A percentile compares a stretch with the other conserved stretches of the same genome.
phyloP scores from a whole-genome alignment of 2,113 vertebrate species.

The Spermophilus dauricus region DNA sequence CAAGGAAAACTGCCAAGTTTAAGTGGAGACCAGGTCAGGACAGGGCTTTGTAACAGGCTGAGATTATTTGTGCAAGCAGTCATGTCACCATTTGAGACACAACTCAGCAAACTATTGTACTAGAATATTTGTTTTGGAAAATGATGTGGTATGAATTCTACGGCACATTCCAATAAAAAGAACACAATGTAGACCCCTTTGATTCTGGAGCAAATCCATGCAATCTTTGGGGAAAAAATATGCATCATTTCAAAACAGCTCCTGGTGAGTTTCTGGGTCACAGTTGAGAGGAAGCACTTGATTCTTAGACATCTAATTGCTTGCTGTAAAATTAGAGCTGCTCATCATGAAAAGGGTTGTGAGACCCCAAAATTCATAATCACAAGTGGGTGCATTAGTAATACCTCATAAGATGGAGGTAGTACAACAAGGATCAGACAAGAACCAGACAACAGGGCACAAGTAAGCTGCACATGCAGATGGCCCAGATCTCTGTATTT shows the following conservation, averaged over 20 bases:
- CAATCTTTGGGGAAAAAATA: background rate
- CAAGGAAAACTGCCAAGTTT: background rate
- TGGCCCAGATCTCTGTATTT: background rate
- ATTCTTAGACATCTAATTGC: background rate
- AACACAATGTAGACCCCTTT: background rate
- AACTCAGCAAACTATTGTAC: background rate
- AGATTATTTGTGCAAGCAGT: background rate
- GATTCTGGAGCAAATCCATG: background rate
- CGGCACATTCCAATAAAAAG: background rate
- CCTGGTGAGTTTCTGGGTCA: background rate
- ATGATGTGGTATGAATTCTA: background rate
- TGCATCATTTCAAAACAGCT: background rate
- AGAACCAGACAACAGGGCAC: background rate
- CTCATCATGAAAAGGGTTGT: background rate
- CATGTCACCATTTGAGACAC: background rate
- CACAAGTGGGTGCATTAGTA: background rate
- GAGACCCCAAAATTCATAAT: background rate
- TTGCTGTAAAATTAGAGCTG: background rate
- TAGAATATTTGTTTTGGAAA: background rate
- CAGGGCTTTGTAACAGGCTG: background rate
- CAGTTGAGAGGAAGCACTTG: background rate
- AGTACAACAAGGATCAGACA: background rate
- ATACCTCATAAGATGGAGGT: background rate
- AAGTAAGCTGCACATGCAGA: background rate
- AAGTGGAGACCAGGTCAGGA: background rate